phyloP scores from a whole-genome alignment of 2,113 vertebrate species.

The Herpetotheres cachinnans region DNA sequence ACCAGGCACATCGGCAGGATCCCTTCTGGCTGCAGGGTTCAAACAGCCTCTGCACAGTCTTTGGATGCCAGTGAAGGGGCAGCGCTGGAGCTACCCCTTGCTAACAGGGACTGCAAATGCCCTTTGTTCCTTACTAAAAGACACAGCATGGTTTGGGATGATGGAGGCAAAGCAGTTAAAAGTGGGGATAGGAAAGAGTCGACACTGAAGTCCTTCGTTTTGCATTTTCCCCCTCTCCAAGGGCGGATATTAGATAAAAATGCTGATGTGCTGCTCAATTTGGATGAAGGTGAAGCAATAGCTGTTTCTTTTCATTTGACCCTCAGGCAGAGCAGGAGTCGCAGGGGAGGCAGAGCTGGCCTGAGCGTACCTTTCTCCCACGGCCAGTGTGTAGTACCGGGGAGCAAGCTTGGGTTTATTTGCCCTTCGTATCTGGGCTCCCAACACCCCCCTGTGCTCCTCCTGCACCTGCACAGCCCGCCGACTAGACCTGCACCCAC shows the following conservation, averaged over 20 bases:
- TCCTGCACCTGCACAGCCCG: neutral
- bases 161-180: neutral
- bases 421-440: neutral
- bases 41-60: neutral
- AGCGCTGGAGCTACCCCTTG: neutral
- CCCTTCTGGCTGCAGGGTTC: neutral
- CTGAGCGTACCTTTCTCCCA: neutral
- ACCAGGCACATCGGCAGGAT: accelerated
- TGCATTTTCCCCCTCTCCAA: neutral
- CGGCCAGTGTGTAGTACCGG: accelerated
- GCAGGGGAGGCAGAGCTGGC: neutral
- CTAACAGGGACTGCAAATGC: neutral
- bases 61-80: neutral
- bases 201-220: neutral
- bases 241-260: neutral
- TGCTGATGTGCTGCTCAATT: neutral
- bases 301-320: neutral
- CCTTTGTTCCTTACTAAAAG: neutral
- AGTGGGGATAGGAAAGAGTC: neutral
- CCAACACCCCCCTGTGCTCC: neutral
- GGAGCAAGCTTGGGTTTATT: neutral
- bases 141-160: neutral
- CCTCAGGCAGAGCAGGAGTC: neutral
- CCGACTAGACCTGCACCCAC: too few species aligned
- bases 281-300: neutral